phyloP scores from a whole-genome alignment of 2,888 invertebrate genomes.

The Coenonympha glycerion region DNA sequence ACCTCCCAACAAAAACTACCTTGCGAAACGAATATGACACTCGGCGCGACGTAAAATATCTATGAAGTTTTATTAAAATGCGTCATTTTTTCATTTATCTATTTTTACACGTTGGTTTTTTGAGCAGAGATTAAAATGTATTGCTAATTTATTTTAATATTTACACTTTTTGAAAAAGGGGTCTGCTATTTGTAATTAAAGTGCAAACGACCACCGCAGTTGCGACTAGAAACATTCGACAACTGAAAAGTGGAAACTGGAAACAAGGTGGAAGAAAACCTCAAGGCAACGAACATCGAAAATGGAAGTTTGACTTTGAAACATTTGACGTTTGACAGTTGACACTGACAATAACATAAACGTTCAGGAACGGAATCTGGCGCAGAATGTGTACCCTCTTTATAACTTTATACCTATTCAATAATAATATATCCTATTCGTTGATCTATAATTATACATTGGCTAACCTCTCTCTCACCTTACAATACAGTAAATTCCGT shows the following conservation, averaged over 20 bases:
- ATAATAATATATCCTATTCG: too few species aligned
- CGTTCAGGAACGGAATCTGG: too few species aligned
- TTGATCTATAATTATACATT: too few species aligned
- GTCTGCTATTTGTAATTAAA: constrained; percentile 25
- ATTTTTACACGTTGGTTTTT: neutral
- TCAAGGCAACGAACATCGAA: too few species aligned
- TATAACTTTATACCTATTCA: too few species aligned
- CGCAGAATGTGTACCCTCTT: too few species aligned
- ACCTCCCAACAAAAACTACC: constrained; percentile 55
- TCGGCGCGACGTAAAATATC: constrained; percentile 51
- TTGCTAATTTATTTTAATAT: neutral
- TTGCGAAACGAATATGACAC: constrained; percentile 50
- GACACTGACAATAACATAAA: neutral
- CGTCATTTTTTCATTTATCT: constrained; percentile 19
- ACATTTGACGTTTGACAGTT: constrained; percentile 8
- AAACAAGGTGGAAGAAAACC: too few species aligned
- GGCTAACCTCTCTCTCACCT: too few species aligned
- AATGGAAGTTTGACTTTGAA: constrained; percentile 10
- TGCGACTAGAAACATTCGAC: constrained; percentile 46
- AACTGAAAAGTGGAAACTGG: constrained; percentile 37
- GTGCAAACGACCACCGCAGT: constrained; percentile 36
- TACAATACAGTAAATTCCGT: too few species aligned
- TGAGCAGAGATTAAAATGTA: neutral
- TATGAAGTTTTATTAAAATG: constrained; percentile 32
- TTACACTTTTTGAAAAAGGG: constrained; percentile 30